phyloP scores from a whole-genome alignment of 2,113 vertebrate genomes.

The Polypterus bichir region DNA sequence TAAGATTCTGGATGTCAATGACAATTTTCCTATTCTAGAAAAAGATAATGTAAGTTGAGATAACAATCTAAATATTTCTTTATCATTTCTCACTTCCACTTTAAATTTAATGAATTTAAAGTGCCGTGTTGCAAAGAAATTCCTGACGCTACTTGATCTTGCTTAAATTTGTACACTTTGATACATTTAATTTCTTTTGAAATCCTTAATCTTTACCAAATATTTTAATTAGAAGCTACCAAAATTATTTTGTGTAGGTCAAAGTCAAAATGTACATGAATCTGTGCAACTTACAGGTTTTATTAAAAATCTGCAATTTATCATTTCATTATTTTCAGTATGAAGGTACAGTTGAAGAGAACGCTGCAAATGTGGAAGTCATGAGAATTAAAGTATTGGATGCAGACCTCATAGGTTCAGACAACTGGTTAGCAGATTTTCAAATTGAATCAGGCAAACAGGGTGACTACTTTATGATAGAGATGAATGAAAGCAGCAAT shows the following conservation, averaged over 20 bases:
- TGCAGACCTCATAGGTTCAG: conserved; percentile 48
- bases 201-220: neutral
- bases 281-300: neutral
- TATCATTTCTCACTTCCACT: neutral
- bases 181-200: no score
- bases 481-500: conserved; percentile 48
- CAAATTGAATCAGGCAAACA: conserved; percentile 53
- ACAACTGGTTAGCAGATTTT: conserved; percentile 63
- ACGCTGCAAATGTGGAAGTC: conserved; percentile 50
- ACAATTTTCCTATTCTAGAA: conserved; percentile 50
- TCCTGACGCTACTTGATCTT: neutral
- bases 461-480: conserved; percentile 44
- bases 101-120: neutral
- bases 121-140: neutral
- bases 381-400: conserved; percentile 51
- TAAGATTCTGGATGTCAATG: conserved; percentile 59
- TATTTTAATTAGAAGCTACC: no score
- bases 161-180: neutral
- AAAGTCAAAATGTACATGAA: no score
- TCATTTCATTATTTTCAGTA: conserved; percentile 31
- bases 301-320: neutral
- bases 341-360: conserved; percentile 51
- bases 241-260: neutral
- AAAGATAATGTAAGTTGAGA: conserved; percentile 29
- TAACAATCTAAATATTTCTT: neutral